phyloP scores from a whole-genome alignment of 2,113 vertebrate species.

The Grus americana region DNA sequence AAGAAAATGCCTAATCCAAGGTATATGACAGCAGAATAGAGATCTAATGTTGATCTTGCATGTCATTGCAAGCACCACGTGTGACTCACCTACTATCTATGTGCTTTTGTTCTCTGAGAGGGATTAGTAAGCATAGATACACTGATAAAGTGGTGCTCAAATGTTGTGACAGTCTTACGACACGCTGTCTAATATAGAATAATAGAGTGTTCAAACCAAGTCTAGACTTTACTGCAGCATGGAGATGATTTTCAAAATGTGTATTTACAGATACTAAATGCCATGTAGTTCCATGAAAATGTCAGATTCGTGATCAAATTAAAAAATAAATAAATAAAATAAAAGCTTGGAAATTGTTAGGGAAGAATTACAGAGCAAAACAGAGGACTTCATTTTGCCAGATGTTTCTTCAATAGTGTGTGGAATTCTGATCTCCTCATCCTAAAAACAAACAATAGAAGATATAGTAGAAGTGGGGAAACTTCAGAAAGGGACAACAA shows the following conservation, averaged over 20 bases:
- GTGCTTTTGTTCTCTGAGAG: neutral
- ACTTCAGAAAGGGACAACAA: neutral
- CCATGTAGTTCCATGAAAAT: neutral
- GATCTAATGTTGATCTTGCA: neutral
- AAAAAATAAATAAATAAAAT: neutral
- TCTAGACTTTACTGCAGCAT: neutral
- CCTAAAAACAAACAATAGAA: neutral
- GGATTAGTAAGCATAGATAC: neutral
- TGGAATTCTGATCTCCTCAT: neutral
- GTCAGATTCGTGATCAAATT: neutral
- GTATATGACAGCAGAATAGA: neutral
- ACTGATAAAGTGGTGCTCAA: neutral
- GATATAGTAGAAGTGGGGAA: neutral
- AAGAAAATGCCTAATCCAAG: neutral
- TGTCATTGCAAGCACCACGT: neutral
- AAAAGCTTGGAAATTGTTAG: neutral
- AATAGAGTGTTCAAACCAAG: neutral
- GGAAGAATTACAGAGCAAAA: neutral
- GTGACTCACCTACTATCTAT: neutral
- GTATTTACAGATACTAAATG: neutral
- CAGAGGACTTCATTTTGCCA: neutral
- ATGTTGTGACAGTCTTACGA: neutral
- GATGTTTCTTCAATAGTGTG: neutral
- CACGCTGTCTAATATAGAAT: neutral
- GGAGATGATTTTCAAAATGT: neutral